A percentile compares a stretch with the other conserved stretches of the same genome.
These are phyloP conservation scores for Hypomesus transpacificus DNA, from an alignment of 2,113 vertebrate genomes.

Conservation along the genomic window DNA sequence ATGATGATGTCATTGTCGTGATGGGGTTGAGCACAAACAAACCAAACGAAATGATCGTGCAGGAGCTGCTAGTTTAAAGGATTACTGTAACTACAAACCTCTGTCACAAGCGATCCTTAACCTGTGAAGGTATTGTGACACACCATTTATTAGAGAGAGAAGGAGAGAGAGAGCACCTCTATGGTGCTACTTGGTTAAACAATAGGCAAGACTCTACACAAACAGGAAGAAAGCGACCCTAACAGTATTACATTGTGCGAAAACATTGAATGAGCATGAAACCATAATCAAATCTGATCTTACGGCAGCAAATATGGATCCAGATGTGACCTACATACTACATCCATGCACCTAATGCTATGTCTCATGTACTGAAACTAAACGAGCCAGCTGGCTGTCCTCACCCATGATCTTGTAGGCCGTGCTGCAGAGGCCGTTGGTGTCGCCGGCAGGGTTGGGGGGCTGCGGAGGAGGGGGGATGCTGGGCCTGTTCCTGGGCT, in stretches of 20 bases:
- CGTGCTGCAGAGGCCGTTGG: constrained; percentile 53
- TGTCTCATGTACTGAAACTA: background rate
- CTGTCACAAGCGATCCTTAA: constrained; percentile 75
- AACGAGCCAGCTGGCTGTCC: background rate
- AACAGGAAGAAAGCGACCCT: no score
- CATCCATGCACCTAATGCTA: no score
- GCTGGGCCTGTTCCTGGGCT: constrained; percentile 86
- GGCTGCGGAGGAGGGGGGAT: constrained; percentile 91
- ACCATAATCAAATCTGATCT: background rate
- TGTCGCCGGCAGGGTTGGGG: constrained; percentile 47
- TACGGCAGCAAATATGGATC: background rate
- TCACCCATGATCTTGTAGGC: constrained; percentile 85
- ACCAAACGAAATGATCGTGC: constrained; percentile 52
- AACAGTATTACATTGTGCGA: no score
- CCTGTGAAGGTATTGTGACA: constrained; percentile 80
- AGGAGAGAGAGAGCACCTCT: background rate
- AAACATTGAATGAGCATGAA: no score
- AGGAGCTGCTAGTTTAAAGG: constrained; percentile 51
- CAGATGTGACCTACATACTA: no score
- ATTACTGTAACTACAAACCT: constrained; percentile 80
- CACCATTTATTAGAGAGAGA: constrained; percentile 68
- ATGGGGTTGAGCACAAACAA: constrained; percentile 47
- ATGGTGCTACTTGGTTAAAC: no score
- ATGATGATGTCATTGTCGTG: constrained; percentile 43
- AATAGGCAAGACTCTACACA: no score